Percentiles rank a stretch among this genome's conserved stretches.
These are phyloP conservation scores for Chrysolina oricalcia DNA, from an alignment of 2,888 invertebrate genomes.

Conservation along the genomic window DNA sequence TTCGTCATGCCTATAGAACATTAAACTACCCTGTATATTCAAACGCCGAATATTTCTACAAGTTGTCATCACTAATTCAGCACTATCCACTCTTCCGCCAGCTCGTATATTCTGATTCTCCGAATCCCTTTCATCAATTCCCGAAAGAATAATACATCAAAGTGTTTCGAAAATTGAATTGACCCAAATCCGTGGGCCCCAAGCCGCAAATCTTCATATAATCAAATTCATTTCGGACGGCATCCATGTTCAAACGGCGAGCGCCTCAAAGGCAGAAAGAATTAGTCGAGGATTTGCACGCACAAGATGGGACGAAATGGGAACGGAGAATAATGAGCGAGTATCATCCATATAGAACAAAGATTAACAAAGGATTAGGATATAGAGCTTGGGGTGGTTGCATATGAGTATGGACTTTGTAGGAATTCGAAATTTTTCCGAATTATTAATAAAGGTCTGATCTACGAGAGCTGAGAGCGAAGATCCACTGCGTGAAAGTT, in stretches of 20 bases:
- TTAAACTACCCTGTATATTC: background rate
- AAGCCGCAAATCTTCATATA: constrained; percentile 46
- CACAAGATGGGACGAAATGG: constrained; percentile 21
- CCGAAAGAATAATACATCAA: constrained; percentile 34
- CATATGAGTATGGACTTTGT: background rate
- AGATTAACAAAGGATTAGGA: constrained; percentile 25
- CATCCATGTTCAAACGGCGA: constrained; percentile 26
- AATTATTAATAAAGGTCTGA: background rate
- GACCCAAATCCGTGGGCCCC: constrained; percentile 44
- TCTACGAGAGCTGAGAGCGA: too few relatives aligned
- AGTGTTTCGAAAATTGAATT: constrained; percentile 46
- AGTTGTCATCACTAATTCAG: background rate
- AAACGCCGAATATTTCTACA: background rate
- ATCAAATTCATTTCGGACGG: constrained; percentile 44
- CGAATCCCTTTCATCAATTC: constrained; percentile 7
- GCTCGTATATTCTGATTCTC: constrained; percentile 16
- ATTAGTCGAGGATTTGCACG: constrained; percentile 22
- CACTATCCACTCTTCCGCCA: background rate
- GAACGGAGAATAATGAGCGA: constrained; percentile 13
- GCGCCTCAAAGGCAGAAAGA: constrained; percentile 20
- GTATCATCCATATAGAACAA: constrained; percentile 19
- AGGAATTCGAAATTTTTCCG: background rate
- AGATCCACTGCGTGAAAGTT: too few relatives aligned
- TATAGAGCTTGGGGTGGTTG: background rate
- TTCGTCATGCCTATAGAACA: too few relatives aligned